Conservation (phyloP, 2,113 vertebrate genomes). For the Callochromis pleurospilus region DNA sequence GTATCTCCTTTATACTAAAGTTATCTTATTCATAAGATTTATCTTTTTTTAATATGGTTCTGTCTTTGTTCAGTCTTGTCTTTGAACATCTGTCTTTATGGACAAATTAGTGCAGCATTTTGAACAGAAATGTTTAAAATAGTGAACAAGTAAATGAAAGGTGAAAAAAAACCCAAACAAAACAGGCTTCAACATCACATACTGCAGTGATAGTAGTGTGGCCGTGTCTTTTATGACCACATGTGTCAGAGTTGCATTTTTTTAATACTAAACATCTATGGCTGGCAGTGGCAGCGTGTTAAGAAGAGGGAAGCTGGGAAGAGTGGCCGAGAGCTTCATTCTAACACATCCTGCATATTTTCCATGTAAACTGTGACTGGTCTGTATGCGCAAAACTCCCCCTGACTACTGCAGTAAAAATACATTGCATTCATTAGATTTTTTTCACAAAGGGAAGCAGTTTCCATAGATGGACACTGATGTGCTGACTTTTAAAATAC, state of each 20-base stretch:
- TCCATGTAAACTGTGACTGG: background rate
- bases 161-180: background rate
- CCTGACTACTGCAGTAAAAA: background rate
- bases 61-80: background rate
- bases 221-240: background rate
- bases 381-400: background rate
- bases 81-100: background rate
- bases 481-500: background rate
- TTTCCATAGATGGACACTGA: background rate
- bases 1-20: background rate
- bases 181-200: background rate
- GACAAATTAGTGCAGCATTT: background rate
- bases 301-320: background rate
- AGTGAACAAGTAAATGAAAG: background rate
- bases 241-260: conserved; percentile 4
- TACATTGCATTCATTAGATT: background rate
- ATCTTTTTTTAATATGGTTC: background rate
- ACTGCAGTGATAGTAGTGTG: background rate
- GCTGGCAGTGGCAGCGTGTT: conserved; percentile 4
- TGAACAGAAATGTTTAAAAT: conserved; percentile 7
- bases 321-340: conserved; percentile 15
- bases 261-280: background rate
- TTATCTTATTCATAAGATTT: background rate
- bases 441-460: background rate
- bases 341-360: background rate